A percentile compares a stretch with the other conserved stretches of the same genome.
Conservation (phyloP, 2,888 invertebrate species). For the Ryuthela nishihirai region DNA sequence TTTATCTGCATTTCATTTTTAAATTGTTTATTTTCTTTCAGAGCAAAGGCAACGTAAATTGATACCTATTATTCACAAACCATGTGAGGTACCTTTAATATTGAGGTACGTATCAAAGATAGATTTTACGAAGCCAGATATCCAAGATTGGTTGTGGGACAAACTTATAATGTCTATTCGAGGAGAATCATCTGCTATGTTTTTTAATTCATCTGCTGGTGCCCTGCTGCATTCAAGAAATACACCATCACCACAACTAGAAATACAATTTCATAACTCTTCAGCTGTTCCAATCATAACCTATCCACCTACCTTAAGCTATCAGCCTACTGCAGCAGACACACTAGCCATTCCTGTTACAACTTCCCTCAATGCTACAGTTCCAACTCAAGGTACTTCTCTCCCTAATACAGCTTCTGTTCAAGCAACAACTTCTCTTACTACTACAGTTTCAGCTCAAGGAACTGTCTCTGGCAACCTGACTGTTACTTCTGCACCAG, state of each 20-base stretch:
- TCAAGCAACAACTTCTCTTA: no score
- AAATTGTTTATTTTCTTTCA: slow-evolving; percentile 8
- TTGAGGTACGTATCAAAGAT: slow-evolving; percentile 24
- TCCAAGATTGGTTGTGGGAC: slow-evolving; percentile 25
- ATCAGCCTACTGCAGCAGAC: background rate
- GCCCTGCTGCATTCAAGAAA: background rate
- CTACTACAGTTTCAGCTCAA: no score
- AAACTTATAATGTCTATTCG: slow-evolving; percentile 17
- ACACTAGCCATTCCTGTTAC: background rate
- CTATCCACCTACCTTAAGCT: background rate
- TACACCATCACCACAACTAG: background rate
- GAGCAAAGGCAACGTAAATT: slow-evolving; percentile 19
- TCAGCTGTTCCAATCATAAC: slow-evolving; percentile 10
- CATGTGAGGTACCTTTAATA: slow-evolving; percentile 19
- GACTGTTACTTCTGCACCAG: no score
- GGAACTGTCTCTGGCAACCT: no score
- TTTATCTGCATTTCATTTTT: no score
- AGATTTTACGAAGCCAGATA: slow-evolving; percentile 29
- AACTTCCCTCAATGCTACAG: background rate
- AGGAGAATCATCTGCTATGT: no score
- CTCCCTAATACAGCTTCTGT: no score
- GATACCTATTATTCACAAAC: slow-evolving; percentile 18
- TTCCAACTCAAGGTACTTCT: background rate
- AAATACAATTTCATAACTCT: background rate
- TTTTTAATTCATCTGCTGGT: no score